Conservation (phyloP, 1,140 invertebrate species). For the Zaprionus kolodkinae region DNA sequence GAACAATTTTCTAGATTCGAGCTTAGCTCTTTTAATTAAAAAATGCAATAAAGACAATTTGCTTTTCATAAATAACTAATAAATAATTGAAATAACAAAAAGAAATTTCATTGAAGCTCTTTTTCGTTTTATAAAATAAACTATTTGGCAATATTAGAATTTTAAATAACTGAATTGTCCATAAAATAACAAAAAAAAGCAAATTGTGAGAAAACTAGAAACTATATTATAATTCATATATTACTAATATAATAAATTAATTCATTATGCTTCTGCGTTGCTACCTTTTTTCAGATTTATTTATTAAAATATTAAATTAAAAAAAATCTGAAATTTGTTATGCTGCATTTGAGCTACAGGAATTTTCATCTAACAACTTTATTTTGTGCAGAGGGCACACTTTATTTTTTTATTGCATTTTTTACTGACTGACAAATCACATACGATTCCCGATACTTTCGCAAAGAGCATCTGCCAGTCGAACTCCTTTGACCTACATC, state of each 20-base stretch:
- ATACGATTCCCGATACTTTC: too few relatives aligned
- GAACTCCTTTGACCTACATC: neutral
- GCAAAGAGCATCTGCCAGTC: constrained; percentile 8
- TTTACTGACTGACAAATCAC: too few relatives aligned
- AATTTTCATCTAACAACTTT: too few relatives aligned
- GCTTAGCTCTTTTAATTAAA: constrained; percentile 7
- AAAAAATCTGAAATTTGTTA: neutral
- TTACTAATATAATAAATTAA: too few relatives aligned
- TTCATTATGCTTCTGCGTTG: too few relatives aligned
- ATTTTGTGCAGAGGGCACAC: too few relatives aligned
- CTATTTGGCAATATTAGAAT: neutral
- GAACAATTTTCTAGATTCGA: neutral
- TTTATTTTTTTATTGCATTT: too few relatives aligned
- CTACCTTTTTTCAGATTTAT: neutral
- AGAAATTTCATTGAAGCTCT: neutral
- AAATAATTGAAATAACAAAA: neutral
- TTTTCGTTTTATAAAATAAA: neutral
- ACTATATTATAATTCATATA: too few relatives aligned
- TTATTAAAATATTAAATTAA: neutral
- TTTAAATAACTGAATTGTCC: neutral
- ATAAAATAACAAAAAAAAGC: neutral
- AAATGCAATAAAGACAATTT: neutral
- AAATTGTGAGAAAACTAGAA: neutral
- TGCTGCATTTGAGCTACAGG: too few relatives aligned
- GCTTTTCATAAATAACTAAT: neutral